Conservation (phyloP, 2,797 vertebrate species). For the Tapera naevia region DNA sequence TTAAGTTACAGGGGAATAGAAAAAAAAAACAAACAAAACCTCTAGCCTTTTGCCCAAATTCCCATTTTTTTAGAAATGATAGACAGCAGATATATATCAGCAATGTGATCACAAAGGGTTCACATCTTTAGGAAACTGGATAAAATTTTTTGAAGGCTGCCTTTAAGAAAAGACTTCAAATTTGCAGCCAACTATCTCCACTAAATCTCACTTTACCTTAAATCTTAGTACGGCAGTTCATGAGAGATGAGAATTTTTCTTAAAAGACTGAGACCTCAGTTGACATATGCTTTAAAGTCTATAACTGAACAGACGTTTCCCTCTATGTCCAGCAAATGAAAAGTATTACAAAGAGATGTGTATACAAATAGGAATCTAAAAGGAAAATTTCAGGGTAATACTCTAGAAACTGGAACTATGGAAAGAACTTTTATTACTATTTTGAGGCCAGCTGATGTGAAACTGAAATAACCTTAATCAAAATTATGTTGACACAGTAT, state of each 20-base stretch:
- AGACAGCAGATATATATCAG: background rate
- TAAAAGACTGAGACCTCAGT: background rate
- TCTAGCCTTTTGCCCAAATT: background rate
- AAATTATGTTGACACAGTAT: background rate
- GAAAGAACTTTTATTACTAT: background rate
- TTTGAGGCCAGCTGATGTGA: background rate
- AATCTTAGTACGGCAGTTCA: background rate
- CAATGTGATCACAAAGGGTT: background rate
- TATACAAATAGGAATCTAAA: background rate
- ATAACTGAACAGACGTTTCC: background rate
- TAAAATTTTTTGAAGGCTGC: background rate
- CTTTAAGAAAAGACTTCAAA: background rate
- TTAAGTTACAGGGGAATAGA: background rate
- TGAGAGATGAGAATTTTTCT: background rate
- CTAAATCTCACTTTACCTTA: background rate
- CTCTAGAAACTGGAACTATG: background rate
- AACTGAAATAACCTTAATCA: background rate
- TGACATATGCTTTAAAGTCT: background rate
- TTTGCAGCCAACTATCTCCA: background rate
- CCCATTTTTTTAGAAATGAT: background rate
- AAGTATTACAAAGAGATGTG: background rate
- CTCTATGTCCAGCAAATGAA: background rate
- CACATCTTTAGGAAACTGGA: background rate
- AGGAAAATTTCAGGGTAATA: background rate
- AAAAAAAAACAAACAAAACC: background rate